These are phyloP conservation scores for Trididemnum miniatum DNA, from an alignment of 23 tunicate genomes.

Conservation along the genomic window DNA sequence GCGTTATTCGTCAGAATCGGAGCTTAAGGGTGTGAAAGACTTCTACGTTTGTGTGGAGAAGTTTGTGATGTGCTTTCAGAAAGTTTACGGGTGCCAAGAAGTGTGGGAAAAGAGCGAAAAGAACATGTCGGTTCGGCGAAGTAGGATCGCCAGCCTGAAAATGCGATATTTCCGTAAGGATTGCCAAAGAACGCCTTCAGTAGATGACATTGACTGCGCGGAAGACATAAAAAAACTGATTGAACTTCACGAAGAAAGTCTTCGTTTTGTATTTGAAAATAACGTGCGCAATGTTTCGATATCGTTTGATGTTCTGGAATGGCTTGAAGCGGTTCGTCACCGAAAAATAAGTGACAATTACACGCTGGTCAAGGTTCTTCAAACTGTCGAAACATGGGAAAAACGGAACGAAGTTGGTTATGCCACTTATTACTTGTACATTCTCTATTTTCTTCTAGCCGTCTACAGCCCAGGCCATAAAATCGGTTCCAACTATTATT, in stretches of 20 bases:
- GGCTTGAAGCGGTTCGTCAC: constrained; percentile 72
- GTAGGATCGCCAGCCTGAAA: constrained; percentile 27
- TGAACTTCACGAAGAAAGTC: background rate
- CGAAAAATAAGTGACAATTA: background rate
- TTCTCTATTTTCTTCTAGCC: constrained; percentile 38
- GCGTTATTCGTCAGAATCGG: constrained; percentile 27
- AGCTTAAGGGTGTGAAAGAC: constrained; percentile 1
- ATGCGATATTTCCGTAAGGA: constrained; percentile 5
- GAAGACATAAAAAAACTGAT: constrained; percentile 28
- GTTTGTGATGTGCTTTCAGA: background rate
- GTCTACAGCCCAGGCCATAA: constrained; percentile 31
- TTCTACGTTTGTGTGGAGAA: constrained; percentile 30
- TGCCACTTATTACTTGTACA: constrained; percentile 58
- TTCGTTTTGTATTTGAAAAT: background rate
- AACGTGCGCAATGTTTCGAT: background rate
- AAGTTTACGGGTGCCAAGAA: background rate
- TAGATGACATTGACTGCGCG: background rate
- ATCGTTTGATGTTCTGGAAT: constrained; percentile 45
- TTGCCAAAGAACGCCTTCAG: background rate
- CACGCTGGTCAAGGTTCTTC: constrained; percentile 20
- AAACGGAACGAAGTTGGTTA: constrained; percentile 39
- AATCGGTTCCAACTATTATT: background rate
- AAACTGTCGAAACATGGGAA: constrained; percentile 44
- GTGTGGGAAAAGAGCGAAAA: constrained; percentile 39
- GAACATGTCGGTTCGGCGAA: constrained; percentile 11